Percentiles rank a stretch among this genome's conserved stretches.
phyloP scores from a whole-genome alignment of 2,797 vertebrate genomes.

The Garrulus glandarius region DNA sequence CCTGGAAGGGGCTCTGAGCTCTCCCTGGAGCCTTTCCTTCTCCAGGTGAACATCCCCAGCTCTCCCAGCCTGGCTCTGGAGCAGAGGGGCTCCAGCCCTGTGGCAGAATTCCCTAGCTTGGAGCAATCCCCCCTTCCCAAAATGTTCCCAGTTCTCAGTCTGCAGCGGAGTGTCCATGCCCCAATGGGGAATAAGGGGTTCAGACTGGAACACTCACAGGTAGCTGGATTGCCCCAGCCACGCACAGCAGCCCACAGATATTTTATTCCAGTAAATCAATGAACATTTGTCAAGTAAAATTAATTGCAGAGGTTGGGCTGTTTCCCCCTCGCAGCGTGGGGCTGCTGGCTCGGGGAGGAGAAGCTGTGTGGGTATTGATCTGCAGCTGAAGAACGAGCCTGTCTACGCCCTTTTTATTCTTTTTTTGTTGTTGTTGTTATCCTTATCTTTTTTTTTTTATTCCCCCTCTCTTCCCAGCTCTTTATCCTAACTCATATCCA shows the following conservation, averaged over 20 bases:
- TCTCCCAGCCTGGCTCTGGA: neutral
- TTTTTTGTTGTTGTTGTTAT: neutral
- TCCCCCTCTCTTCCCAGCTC: constrained; percentile 3
- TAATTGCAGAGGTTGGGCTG: constrained; percentile 55
- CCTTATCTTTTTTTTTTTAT: neutral
- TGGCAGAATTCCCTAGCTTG: neutral
- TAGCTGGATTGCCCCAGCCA: constrained; percentile 1
- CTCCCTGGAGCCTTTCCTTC: neutral
- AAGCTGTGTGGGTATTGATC: constrained; percentile 78
- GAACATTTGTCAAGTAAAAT: constrained; percentile 70
- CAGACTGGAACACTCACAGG: constrained; percentile 18
- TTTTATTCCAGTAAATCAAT: constrained; percentile 68
- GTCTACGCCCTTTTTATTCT: constrained; percentile 1
- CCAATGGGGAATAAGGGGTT: neutral
- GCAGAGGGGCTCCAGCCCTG: neutral
- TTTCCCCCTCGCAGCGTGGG: constrained; percentile 28
- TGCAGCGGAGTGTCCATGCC: neutral
- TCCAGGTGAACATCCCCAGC: neutral
- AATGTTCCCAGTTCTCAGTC: neutral
- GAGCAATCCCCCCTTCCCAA: neutral
- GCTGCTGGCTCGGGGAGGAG: neutral
- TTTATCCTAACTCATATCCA: constrained; percentile 75
- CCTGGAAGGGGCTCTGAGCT: fast-evolving
- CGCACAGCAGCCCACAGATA: constrained; percentile 6
- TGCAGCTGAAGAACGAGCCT: constrained; percentile 68